A percentile compares a stretch with the other conserved stretches of the same genome.
phyloP scores from a whole-genome alignment of 2,888 invertebrate genomes.

The Clitarchus hookeri region DNA sequence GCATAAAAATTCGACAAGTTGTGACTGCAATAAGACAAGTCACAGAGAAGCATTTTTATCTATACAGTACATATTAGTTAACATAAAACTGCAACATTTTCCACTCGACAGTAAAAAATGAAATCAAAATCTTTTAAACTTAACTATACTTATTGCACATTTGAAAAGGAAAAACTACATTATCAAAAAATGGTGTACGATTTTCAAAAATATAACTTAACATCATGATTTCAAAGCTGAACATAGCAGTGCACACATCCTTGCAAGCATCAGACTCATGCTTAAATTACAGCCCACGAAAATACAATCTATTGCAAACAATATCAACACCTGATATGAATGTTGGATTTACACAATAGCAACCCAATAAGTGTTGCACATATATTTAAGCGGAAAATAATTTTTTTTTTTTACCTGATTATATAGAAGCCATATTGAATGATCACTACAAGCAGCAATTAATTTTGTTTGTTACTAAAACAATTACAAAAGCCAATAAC shows the following conservation, averaged over 20 bases:
- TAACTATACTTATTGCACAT: background rate
- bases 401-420: background rate
- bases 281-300: background rate
- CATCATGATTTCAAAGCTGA: background rate
- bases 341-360: background rate
- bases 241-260: background rate
- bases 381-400: background rate
- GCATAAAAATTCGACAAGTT: background rate
- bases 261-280: background rate
- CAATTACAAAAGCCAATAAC: background rate
- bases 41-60: background rate
- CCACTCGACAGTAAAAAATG: background rate
- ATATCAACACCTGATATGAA: background rate
- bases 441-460: background rate
- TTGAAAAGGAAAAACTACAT: background rate
- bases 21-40: background rate
- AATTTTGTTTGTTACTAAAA: conserved; percentile 14
- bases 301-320: background rate
- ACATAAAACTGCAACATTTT: background rate
- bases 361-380: background rate
- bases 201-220: too few species aligned
- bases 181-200: too few species aligned
- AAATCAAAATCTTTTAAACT: background rate
- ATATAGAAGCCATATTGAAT: background rate
- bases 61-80: background rate